Evolutionary conservation across 2,797 vertebrate species (phyloP).

Genomic region (Typhlichthys subterraneus): DNA sequence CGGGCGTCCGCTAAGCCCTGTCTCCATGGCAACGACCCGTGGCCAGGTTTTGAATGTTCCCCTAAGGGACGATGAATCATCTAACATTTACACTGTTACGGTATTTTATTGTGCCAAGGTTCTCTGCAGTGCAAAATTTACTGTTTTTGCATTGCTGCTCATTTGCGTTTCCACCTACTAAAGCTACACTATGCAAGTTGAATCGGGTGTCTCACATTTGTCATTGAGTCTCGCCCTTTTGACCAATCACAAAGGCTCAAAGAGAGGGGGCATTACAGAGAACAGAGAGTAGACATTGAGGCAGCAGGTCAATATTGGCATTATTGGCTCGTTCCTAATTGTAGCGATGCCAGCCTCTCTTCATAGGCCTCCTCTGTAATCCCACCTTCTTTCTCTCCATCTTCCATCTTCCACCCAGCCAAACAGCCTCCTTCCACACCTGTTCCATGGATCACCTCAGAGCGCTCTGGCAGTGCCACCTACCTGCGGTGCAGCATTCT

Average conservation of each 20-base stretch:
- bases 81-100: neutral
- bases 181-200: too few relatives aligned
- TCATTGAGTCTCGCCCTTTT: too few relatives aligned
- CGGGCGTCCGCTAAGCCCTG: constrained; percentile 30
- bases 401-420: constrained; percentile 29
- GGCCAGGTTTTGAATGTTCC: constrained; percentile 36
- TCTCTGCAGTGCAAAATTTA: neutral
- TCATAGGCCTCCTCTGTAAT: neutral
- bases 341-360: too few relatives aligned
- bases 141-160: neutral
- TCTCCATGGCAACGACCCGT: constrained; percentile 38
- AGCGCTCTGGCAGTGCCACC: constrained; percentile 69
- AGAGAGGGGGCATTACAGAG: too few relatives aligned
- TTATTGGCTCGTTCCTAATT: too few relatives aligned
- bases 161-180: too few relatives aligned
- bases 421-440: constrained; percentile 68
- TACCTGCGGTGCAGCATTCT: constrained; percentile 84
- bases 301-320: too few relatives aligned
- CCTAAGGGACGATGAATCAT: neutral
- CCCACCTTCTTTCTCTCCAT: constrained; percentile 1
- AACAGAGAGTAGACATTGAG: too few relatives aligned
- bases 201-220: too few relatives aligned
- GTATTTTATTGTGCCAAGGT: neutral
- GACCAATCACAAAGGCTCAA: too few relatives aligned
- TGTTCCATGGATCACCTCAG: constrained; percentile 72